Evolutionary conservation across 1,140 invertebrate species (phyloP), one percentile per base, ranked within the genome.

Genomic region (Bombus haemorrhoidalis): DNA sequence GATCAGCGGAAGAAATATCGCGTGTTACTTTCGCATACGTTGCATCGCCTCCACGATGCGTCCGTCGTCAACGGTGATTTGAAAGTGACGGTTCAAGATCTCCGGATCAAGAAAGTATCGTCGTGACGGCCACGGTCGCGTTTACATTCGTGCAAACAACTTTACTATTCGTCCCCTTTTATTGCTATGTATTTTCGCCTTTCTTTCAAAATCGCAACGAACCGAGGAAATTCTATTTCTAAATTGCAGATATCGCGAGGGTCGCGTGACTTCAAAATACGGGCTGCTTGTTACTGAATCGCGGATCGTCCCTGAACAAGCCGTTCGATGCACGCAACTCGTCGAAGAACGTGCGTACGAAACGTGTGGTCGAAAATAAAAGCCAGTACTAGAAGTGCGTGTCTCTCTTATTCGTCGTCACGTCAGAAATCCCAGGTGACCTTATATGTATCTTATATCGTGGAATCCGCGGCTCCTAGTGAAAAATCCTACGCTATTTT

Each of bases 401-500:
- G 88, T 90, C 76, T 25, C 32, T 81, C 18, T 80, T 69, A 22
- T 25, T 64, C 22, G 2, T 41, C 47, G n/a, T 37, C 10, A 64
- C 66, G 37, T 74, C 22, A 1, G 18, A 41, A 53, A 72, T 53
- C 32, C 64, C 78, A 3, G 57, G 13, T 32, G 62, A 86, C 28
- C 39, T 78, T 34, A 22, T 34, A 8, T 0, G 39, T 32, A n/a
- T 25, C 15, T 22, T 32, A 34, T n/a, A 59, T 59, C 53, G 28
- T 78, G 75, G 83, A 83, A 74, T 88, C 81, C 85, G 89, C 87
- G 86, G 72, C 89, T 86, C 87, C 91, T 91, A 62, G 91, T 88
- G 92, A 92, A 92, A 92, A 92, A 92, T 86, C 93, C 92, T 93
- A 93, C 91, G 81, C 88, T 89, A 89, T 91, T 86, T 90, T 91